Evolutionary conservation across 2,888 invertebrate species (phyloP).

Genomic region (Melitaea athalia): DNA sequence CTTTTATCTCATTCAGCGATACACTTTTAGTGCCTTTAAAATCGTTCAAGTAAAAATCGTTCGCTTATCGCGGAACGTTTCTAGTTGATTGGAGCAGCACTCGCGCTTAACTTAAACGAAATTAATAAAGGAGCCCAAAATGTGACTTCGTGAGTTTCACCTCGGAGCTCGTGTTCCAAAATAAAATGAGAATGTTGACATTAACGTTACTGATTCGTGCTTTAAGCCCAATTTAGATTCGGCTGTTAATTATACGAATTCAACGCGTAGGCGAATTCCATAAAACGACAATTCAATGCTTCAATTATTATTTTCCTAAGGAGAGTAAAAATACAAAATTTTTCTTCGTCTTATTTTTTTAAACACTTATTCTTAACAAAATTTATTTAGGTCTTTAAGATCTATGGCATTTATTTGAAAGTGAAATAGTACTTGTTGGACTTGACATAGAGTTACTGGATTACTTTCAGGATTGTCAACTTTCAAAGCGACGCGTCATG

Average conservation of each 20-base stretch:
- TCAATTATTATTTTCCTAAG: not conserved
- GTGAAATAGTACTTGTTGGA: not conserved
- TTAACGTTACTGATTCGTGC: not conserved
- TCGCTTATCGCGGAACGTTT: constrained; percentile 47
- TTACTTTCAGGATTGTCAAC: constrained; percentile 18
- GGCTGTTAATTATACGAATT: constrained; percentile 16
- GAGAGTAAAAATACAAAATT: too few species aligned
- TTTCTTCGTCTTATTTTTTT: too few species aligned
- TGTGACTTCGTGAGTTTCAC: constrained; percentile 36
- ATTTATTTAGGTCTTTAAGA: not conserved
- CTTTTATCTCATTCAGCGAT: constrained; percentile 2
- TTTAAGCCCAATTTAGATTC: constrained; percentile 18
- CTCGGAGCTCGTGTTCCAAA: not conserved
- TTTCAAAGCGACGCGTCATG: constrained; percentile 24
- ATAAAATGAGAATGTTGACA: constrained; percentile 23
- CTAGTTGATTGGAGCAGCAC: constrained; percentile 53
- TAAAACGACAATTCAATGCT: not conserved
- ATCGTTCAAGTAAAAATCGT: constrained; percentile 27
- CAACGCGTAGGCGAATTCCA: not conserved
- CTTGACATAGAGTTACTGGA: not conserved
- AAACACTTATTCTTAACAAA: too few species aligned
- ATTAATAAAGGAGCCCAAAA: constrained; percentile 57
- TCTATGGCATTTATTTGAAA: not conserved
- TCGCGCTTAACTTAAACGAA: constrained; percentile 59
- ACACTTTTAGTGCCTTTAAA: constrained; percentile 9